phyloP scores from a whole-genome alignment of 2,113 vertebrate species.

The Crotalus helleri region DNA sequence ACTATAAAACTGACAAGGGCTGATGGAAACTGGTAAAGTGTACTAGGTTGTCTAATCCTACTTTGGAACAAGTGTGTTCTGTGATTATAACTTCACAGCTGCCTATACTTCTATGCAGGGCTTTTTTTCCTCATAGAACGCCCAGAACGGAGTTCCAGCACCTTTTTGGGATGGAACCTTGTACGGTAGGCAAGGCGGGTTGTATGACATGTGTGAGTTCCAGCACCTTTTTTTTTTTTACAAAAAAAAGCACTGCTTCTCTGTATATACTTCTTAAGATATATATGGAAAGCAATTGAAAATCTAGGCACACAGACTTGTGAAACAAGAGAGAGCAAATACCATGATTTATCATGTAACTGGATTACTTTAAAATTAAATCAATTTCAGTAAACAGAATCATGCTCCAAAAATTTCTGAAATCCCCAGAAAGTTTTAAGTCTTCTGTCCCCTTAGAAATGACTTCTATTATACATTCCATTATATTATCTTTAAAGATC shows the following conservation, averaged over 20 bases:
- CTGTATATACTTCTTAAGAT: background rate
- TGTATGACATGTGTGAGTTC: too few species aligned
- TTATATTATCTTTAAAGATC: background rate
- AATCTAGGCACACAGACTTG: background rate
- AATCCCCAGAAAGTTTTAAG: background rate
- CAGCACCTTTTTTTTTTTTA: too few species aligned
- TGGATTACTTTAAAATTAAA: background rate
- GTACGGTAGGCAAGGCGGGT: too few species aligned
- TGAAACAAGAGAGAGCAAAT: background rate
- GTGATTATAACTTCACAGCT: background rate
- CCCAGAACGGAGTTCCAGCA: too few species aligned
- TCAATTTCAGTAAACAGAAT: background rate
- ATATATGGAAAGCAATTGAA: background rate
- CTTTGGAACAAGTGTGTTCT: background rate
- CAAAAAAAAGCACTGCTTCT: background rate
- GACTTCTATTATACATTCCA: background rate
- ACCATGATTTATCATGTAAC: background rate
- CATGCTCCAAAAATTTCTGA: background rate
- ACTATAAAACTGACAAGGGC: background rate
- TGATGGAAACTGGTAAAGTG: background rate
- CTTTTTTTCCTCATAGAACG: too few species aligned
- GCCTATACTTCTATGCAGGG: background rate
- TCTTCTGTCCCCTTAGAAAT: background rate
- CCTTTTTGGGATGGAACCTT: too few species aligned
- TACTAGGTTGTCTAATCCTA: background rate